A percentile compares a stretch with the other conserved stretches of the same genome.
Evolutionary conservation across 2,113 vertebrate genomes (phyloP).

Genomic region (Ptilonorhynchus violaceus): DNA sequence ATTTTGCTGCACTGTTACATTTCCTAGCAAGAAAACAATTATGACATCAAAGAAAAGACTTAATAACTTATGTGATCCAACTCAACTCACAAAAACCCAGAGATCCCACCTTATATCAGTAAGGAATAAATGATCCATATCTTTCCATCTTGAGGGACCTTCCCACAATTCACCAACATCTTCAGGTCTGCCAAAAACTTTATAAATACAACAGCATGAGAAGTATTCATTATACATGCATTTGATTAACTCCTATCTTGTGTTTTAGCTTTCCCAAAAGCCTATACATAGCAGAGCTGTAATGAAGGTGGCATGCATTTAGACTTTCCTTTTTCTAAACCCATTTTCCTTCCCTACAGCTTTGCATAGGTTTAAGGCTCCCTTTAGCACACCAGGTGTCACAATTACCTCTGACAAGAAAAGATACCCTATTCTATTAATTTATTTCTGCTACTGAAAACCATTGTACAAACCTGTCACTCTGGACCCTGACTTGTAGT

Average conservation of each 20-base stretch:
- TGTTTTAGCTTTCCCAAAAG: not conserved
- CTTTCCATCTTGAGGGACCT: not conserved
- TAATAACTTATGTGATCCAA: not conserved
- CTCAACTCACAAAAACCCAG: not conserved
- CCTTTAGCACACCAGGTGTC: not conserved
- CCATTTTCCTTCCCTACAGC: not conserved
- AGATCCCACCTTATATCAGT: not conserved
- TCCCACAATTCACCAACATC: not conserved
- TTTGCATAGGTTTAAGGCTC: not conserved
- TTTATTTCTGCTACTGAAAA: not conserved
- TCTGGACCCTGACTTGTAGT: not conserved
- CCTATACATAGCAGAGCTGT: not conserved
- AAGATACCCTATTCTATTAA: not conserved
- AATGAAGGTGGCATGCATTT: not conserved
- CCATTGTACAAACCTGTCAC: not conserved
- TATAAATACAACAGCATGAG: not conserved
- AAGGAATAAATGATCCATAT: not conserved
- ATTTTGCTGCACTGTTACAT: not conserved
- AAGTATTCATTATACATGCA: not conserved
- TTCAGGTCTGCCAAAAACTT: not conserved
- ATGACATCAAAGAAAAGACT: not conserved
- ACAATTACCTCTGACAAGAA: not conserved
- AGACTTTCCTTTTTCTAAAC: not conserved
- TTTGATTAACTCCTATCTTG: not conserved
- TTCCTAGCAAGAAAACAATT: not conserved